These are phyloP conservation scores for Leptodactylus fallax DNA, from an alignment of 2,797 vertebrate genomes.

Conservation along the genomic window DNA sequence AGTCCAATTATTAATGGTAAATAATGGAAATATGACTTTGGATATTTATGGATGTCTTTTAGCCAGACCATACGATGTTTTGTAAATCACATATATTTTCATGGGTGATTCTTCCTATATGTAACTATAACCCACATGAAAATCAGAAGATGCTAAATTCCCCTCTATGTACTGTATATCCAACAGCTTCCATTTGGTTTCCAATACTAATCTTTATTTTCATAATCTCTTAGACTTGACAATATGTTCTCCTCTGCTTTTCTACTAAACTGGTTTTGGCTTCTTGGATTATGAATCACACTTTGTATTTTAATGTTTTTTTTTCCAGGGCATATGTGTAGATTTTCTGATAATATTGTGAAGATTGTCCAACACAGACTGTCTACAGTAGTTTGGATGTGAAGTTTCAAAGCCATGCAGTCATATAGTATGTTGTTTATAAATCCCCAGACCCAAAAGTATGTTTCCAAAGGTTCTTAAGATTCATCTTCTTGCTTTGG, in stretches of 20 bases:
- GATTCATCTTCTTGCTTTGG: constrained; percentile 10
- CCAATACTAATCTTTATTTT: constrained; percentile 80
- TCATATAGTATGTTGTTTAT: constrained; percentile 46
- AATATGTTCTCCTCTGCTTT: constrained; percentile 81
- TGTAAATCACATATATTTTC: constrained; percentile 29
- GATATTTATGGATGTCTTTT: background rate
- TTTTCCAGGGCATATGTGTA: constrained; percentile 71
- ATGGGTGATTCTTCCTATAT: constrained; percentile 5
- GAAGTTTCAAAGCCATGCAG: constrained; percentile 60
- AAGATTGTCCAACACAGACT: too few species aligned
- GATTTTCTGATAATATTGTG: constrained; percentile 68
- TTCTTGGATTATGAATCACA: constrained; percentile 78
- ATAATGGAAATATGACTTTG: too few species aligned
- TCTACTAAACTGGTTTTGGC: constrained; percentile 81
- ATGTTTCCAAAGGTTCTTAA: constrained; percentile 48
- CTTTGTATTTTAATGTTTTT: constrained; percentile 82
- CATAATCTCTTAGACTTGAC: constrained; percentile 83
- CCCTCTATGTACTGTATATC: constrained; percentile 75
- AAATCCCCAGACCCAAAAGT: constrained; percentile 27
- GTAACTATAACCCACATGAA: constrained; percentile 69
- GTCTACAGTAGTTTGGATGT: constrained; percentile 64
- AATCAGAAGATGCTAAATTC: constrained; percentile 76
- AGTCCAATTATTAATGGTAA: too few species aligned
- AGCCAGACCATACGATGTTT: constrained; percentile 12
- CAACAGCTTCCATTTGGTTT: constrained; percentile 78